Base-by-base conservation (phyloP, 1,140 invertebrate species). In the Euura saliciscinereae region DNA sequence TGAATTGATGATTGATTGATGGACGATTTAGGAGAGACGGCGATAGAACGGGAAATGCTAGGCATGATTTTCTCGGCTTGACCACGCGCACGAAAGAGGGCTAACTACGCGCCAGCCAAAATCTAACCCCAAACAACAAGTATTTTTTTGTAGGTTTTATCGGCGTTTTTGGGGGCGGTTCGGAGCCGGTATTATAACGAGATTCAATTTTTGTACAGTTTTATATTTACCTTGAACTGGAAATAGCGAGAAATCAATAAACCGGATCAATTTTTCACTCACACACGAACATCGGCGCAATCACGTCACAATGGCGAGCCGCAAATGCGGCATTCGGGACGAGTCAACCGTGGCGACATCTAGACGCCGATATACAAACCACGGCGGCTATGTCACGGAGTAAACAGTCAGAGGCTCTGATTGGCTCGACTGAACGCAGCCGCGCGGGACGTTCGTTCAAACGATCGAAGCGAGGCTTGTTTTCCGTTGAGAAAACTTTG, bases 271-370 rank as follows among this genome's bases (percentile, higher is more conserved):
- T 80, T 82, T 78, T 74, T 77, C 76, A 81, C 78, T 79, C 76
- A 82, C 80, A 80, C 77, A 76, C 74, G 77, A 80, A 80, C 74
- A 79, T 76, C 64, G 68, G 66, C 71, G 79, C 78, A 79, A 80
- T 79, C 78, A 77, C 78, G 73, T 70, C 74, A 80, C 80, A 82
- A 82, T 82, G 80, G 80, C 80, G 80, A 76, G 74, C 70, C 78
- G 71, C 71, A 71, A 75, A 70, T 77, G 74, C 79, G 80, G 72
- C 71, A 10, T 28, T 44, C 65, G 65, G 73, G 71, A 11, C 68
- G 65, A 75, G 70, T 74, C 74, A 70, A 76, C 43, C 46, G 73
- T 81, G 68, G 68, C 44, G 79, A 71, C 80, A 82, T 82, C 80
- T 82, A 72, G 8, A 8, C 8, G 5, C 8, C 51, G 51, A n/a